phyloP scores from a whole-genome alignment of 2,113 vertebrate species.

The Uria aalge region DNA sequence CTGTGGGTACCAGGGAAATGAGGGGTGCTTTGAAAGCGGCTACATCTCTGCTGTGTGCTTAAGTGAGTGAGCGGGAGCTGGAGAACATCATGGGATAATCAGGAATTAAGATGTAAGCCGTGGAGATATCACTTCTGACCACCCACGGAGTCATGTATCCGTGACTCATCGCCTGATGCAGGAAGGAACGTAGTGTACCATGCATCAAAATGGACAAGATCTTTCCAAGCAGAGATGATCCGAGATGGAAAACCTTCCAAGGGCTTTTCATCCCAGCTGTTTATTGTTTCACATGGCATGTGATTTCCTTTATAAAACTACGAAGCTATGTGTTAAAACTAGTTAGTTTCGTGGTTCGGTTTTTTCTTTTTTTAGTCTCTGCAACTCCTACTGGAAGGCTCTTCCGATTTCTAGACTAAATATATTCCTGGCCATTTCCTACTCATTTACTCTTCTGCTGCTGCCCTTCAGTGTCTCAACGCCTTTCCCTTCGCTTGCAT shows the following conservation, averaged over 20 bases:
- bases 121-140: conserved; percentile 60
- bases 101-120: conserved; percentile 45
- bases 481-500: not conserved
- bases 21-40: not conserved
- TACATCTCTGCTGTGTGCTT: not conserved
- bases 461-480: not conserved
- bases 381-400: conserved; percentile 36
- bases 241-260: not conserved
- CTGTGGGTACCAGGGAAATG: not conserved
- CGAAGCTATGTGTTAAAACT: not conserved
- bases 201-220: conserved; percentile 39
- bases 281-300: not conserved
- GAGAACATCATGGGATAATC: conserved; percentile 58
- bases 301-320: not conserved
- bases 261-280: not conserved
- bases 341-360: not conserved
- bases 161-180: conserved; percentile 60
- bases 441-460: conserved; percentile 12
- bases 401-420: conserved; percentile 33
- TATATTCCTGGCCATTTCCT: conserved; percentile 25
- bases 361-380: not conserved
- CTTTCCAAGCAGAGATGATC: conserved; percentile 2
- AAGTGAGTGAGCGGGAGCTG: not conserved
- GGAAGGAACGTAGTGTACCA: conserved; percentile 15
- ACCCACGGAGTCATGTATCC: conserved; percentile 58